Percentiles rank a stretch among this genome's conserved stretches.
phyloP scores from a whole-genome alignment of 2,888 invertebrate genomes.

The Pinctada fucata region DNA sequence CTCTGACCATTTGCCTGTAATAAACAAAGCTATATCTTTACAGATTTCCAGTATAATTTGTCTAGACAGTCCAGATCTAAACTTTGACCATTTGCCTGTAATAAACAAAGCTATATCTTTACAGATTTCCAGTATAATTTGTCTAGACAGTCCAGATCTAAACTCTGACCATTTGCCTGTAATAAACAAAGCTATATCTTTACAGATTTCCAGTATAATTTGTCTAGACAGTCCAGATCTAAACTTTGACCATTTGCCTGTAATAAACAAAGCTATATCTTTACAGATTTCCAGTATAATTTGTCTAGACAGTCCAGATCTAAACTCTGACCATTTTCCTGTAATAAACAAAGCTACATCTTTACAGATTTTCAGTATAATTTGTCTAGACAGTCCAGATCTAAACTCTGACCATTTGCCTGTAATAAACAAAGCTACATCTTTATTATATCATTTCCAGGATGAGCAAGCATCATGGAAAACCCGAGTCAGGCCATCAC shows the following conservation, averaged over 20 bases:
- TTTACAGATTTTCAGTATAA: background rate
- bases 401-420: no score
- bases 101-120: no score
- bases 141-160: slow-evolving; percentile 64
- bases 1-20: slow-evolving; percentile 64
- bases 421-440: no score
- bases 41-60: background rate
- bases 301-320: slow-evolving; percentile 63
- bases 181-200: slow-evolving; percentile 8
- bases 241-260: no score
- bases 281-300: no score
- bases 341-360: slow-evolving; percentile 20
- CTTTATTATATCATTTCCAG: no score
- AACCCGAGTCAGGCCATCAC: no score
- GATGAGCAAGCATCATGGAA: no score
- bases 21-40: background rate
- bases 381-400: background rate
- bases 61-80: background rate
- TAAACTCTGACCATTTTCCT: slow-evolving; percentile 65
- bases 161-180: slow-evolving; percentile 63
- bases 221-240: background rate
- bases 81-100: no score
- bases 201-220: background rate
- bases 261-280: no score
- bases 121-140: no score